Evolutionary conservation across 2,797 vertebrate genomes (phyloP).

Genomic region (Sebastes alutus): DNA sequence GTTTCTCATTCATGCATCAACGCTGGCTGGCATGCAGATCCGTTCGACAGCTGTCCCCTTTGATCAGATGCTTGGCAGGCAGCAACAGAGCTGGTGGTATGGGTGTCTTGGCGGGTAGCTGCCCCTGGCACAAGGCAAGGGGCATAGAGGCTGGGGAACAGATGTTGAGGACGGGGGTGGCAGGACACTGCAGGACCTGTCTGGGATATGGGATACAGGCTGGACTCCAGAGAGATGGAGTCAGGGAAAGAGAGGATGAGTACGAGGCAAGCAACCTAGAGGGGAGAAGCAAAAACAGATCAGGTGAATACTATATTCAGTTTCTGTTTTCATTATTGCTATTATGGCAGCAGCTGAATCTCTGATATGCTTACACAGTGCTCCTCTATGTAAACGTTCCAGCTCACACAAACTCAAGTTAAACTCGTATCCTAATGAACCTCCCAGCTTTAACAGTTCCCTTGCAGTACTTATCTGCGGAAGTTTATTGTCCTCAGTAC

Average conservation of each 20-base stretch:
- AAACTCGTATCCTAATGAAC: slow-evolving; percentile 48
- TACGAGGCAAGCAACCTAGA: slow-evolving; percentile 18
- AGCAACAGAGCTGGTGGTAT: slow-evolving; percentile 21
- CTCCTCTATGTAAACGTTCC: slow-evolving; percentile 42
- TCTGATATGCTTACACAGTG: slow-evolving; percentile 59
- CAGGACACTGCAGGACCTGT: slow-evolving; percentile 23
- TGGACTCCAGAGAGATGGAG: slow-evolving; percentile 24
- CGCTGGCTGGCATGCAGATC: slow-evolving; percentile 43
- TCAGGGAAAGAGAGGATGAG: background rate
- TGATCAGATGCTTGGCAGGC: slow-evolving; percentile 74
- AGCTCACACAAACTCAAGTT: slow-evolving; percentile 35
- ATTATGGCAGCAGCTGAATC: slow-evolving; percentile 49
- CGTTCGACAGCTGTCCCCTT: slow-evolving; percentile 71
- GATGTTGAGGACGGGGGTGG: slow-evolving; percentile 60
- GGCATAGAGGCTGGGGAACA: slow-evolving; percentile 48
- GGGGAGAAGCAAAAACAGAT: slow-evolving; percentile 20
- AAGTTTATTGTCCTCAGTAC: slow-evolving; percentile 58
- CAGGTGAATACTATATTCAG: background rate
- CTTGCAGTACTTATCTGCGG: slow-evolving; percentile 43
- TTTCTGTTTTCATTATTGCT: slow-evolving; percentile 35
- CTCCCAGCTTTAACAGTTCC: slow-evolving; percentile 51
- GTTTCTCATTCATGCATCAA: slow-evolving; percentile 57
- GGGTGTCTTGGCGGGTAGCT: slow-evolving; percentile 47
- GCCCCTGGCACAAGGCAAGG: slow-evolving; percentile 52
- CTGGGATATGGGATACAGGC: slow-evolving; percentile 11